Evolutionary conservation across 2,888 invertebrate species (phyloP), one percentile per base, ranked within the genome.

Genomic region (Dicyrtoma fusca): DNA sequence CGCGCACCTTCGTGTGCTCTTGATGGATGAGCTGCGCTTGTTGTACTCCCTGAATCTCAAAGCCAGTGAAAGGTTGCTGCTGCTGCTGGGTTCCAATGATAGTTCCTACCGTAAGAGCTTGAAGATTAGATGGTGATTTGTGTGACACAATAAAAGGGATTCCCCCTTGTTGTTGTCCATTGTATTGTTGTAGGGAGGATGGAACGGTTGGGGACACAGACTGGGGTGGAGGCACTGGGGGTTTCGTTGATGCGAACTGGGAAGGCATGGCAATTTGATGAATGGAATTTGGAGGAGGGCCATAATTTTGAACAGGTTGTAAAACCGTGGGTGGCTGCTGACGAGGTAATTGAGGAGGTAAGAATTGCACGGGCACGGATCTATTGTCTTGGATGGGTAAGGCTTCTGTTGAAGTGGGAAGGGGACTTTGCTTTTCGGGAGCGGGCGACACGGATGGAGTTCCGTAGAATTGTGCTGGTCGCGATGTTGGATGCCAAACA

Each of bases 21-120:
- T 80, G 80, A 34, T 80, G 79, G 0, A 79, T 75, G 10, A 80
- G 66, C 49, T 77, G 73, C 0, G 77, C 79, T 17, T 75, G 79
- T 61, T 76, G 75, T 25, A 79, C 72, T 25, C 75, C 69, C 45
- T 77, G 76, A 25, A 77, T 74, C 45, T 68, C 63, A 34, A 69
- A 71, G 17, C 71, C 71, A 14, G 62, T 26, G 34, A 26, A 47
- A 2, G 13, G 62, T 42, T 26, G 42, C 13, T 62, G 61, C 13
- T 42, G 53, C 23, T 49, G 64, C 45, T 70, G 61, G 47, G 75
- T 72, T 10, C 74, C 77, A 21, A 74, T 61, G n/a, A 75, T 69
- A 3, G 75, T 73, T 2, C 75, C 71, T 0, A 74, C 74, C 10
- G 73, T 73, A 5, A 75, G 75, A 2, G 75, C 59, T 19, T 63